Conservation (phyloP, 1,140 invertebrate genomes). For the Pemphigus obesinymphae region DNA sequence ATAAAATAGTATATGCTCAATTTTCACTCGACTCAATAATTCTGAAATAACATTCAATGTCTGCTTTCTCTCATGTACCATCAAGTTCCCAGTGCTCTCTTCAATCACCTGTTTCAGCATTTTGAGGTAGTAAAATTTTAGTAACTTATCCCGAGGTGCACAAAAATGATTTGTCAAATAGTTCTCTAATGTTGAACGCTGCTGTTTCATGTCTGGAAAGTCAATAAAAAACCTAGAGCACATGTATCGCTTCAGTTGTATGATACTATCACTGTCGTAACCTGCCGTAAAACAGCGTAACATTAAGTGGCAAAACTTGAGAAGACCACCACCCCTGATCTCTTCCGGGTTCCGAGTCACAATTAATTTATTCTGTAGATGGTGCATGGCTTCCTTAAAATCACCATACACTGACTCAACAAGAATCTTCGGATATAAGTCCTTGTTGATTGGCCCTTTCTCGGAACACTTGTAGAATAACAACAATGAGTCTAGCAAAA, state of each 20-base stretch:
- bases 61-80: conserved; percentile 95
- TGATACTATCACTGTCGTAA: conserved; percentile 78
- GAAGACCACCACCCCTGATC: conserved; percentile 94
- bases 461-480: conserved; percentile 89
- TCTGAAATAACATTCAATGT: conserved; percentile 86
- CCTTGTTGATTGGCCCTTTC: conserved; percentile 81
- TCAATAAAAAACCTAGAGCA: conserved; percentile 99
- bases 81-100: conserved; percentile 94
- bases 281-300: conserved; percentile 87
- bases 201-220: conserved; percentile 89
- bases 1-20: background rate
- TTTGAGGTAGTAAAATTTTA: conserved; percentile 93
- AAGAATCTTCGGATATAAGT: conserved; percentile 93
- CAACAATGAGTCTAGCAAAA: conserved; percentile 90
- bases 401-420: conserved; percentile 97
- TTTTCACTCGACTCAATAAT: conserved; percentile 71
- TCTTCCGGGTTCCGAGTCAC: conserved; percentile 95
- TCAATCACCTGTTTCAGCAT: conserved; percentile 90
- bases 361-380: conserved; percentile 90
- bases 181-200: conserved; percentile 85
- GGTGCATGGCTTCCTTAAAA: conserved; percentile 88
- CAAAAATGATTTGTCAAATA: conserved; percentile 98
- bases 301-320: conserved; percentile 97
- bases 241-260: conserved; percentile 95
- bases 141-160: conserved; percentile 78